A percentile compares a stretch with the other conserved stretches of the same genome.
Evolutionary conservation across 2,888 invertebrate genomes (phyloP).

Genomic region (Dynastes maya): DNA sequence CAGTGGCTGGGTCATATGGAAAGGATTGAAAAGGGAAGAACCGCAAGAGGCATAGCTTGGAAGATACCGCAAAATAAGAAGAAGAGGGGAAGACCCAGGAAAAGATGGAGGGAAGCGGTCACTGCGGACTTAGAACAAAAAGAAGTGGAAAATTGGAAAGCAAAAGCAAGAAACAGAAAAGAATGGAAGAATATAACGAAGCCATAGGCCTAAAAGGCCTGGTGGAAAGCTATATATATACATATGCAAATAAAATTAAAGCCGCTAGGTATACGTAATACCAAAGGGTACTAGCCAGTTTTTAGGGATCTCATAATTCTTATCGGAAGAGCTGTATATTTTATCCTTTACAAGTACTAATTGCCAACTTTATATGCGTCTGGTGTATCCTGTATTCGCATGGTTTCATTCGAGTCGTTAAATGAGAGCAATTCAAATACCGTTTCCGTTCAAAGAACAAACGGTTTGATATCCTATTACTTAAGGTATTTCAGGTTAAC

Average conservation of each 20-base stretch:
- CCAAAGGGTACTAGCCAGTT: not conserved
- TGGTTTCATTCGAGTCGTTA: conserved; percentile 16
- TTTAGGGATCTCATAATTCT: conserved; percentile 12
- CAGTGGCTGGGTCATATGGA: too few species aligned
- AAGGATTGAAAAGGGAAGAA: too few species aligned
- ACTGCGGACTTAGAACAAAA: too few species aligned
- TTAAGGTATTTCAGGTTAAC: not conserved
- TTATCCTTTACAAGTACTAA: conserved; percentile 14
- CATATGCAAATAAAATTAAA: not conserved
- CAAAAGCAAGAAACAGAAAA: too few species aligned
- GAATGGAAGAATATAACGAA: too few species aligned
- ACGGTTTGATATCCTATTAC: not conserved
- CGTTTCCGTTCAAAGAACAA: conserved; percentile 14
- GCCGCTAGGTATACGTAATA: not conserved
- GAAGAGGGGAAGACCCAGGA: too few species aligned
- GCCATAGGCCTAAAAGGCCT: too few species aligned
- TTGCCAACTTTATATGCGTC: conserved; percentile 6
- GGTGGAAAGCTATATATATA: too few species aligned
- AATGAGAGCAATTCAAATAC: conserved; percentile 19
- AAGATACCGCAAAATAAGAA: too few species aligned
- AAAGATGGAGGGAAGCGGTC: too few species aligned
- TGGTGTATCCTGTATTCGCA: not conserved
- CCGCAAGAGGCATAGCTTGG: too few species aligned
- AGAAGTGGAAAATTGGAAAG: too few species aligned
- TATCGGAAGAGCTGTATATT: conserved; percentile 1